Base-by-base conservation (phyloP, 2,113 vertebrate genomes). In the Bettongia penicillata region DNA sequence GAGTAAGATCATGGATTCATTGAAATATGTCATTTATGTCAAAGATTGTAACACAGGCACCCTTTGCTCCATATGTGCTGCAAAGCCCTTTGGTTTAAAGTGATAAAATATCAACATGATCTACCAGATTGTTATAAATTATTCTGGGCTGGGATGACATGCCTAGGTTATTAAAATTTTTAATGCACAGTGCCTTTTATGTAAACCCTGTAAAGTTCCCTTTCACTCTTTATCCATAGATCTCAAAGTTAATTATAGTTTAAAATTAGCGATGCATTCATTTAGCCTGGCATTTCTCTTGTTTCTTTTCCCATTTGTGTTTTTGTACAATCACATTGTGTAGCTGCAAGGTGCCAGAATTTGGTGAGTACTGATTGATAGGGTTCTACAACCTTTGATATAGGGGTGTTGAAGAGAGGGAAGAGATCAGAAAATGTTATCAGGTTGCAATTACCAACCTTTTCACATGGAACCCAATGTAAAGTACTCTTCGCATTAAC, bases 41-140 rank as follows among this genome's bases (percentile, higher is more conserved):
- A 57, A 97, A 94, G 14, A 37, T 92, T 23, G 77, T 8, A 77
- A 61, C 96, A 47, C 93, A 89, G 93, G 25, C n/a, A 93, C 53
- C 61, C 93, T 25, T 91, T 93, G 53, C 49, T 22, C 23, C 61
- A 51, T 68, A 51, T 61, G 28, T 61, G 28, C 16, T 68, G 31
- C 14, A 77, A 16, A 77, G 25, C 61, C 0, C 14, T 94, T 95
- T 92, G 50, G n/a, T 93, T 89, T 92, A 96, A 91, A 93, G 51
- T 8, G 77, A 91, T 68, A 48, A 10, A 91, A 37, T 26, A 1
- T 12, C 94, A 57, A 52, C 49, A n/a, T 94, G 5, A 16, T 61
- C 31, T 94, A 92, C 14, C 28, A 93, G 8, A 68, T 95, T 95
- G 2, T 90, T 94, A 52, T n/a, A n/a, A 5, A 77, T 77, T 77